phyloP scores from a whole-genome alignment of 2,888 invertebrate genomes.

The Labia minor region DNA sequence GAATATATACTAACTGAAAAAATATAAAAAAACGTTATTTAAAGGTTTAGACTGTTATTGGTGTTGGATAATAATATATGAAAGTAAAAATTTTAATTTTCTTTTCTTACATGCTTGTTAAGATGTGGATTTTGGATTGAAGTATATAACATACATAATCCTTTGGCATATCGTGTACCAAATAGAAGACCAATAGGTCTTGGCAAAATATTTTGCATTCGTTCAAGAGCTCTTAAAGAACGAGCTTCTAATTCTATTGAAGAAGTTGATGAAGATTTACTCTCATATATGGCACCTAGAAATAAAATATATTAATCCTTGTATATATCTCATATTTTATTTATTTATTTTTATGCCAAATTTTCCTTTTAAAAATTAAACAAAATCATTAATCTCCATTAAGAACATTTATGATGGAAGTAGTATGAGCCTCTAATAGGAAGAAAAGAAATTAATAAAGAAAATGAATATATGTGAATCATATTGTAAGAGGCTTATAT shows the following conservation, averaged over 20 bases:
- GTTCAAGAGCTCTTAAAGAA: constrained; percentile 37
- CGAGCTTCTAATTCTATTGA: constrained; percentile 34
- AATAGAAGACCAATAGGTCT: constrained; percentile 34
- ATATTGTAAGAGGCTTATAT: no score
- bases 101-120: constrained; percentile 46
- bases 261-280: constrained; percentile 31
- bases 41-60: no score
- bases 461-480: no score
- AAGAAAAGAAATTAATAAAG: no score
- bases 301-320: not conserved
- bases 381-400: no score
- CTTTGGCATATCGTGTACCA: constrained; percentile 27
- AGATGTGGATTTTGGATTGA: constrained; percentile 43
- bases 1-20: constrained; percentile 57
- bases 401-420: no score
- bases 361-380: not conserved
- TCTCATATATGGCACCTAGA: constrained; percentile 36
- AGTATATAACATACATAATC: constrained; percentile 30
- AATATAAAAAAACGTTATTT: constrained; percentile 21
- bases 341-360: not conserved
- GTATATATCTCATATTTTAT: not conserved
- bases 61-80: no score
- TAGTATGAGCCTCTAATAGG: no score
- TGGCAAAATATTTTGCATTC: constrained; percentile 36
- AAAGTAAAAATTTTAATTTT: no score